Evolutionary conservation across 2,797 vertebrate species (phyloP).

Genomic region (Acrossocheilus fasciatus): DNA sequence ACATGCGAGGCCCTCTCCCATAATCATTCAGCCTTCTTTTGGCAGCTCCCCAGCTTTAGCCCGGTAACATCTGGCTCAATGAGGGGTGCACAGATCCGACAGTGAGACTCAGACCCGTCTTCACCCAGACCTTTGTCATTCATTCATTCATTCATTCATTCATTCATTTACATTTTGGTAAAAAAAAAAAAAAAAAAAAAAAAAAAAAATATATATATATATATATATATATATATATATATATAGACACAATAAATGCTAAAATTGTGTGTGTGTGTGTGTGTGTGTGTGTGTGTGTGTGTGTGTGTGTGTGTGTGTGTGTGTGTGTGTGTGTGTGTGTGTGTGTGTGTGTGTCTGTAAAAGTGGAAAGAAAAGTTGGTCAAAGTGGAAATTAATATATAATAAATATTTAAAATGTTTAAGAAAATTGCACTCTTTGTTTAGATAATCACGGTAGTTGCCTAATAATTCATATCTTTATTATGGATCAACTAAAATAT

Average conservation of each 20-base stretch:
- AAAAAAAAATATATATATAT: too few relatives aligned
- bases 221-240: too few relatives aligned
- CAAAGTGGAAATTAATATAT: neutral
- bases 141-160: neutral
- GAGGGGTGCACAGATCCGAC: conserved; percentile 2
- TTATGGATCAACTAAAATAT: neutral
- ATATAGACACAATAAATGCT: too few relatives aligned
- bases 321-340: too few relatives aligned
- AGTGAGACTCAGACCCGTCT: neutral
- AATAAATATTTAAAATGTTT: neutral
- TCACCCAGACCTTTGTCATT: neutral
- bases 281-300: too few relatives aligned
- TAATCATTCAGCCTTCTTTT: conserved; percentile 53
- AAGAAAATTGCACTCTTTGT: neutral
- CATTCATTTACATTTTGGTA: too few relatives aligned
- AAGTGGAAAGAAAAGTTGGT: neutral
- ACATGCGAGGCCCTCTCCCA: conserved; percentile 47
- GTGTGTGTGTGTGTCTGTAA: too few relatives aligned
- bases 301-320: too few relatives aligned
- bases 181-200: too few relatives aligned
- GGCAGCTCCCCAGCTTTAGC: conserved; percentile 44
- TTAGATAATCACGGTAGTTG: neutral
- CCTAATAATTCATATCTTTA: neutral
- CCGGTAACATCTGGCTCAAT: conserved; percentile 61
- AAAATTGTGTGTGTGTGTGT: too few relatives aligned